Conservation (phyloP, 2,113 vertebrate genomes). For the Tauraco erythrolophus region DNA sequence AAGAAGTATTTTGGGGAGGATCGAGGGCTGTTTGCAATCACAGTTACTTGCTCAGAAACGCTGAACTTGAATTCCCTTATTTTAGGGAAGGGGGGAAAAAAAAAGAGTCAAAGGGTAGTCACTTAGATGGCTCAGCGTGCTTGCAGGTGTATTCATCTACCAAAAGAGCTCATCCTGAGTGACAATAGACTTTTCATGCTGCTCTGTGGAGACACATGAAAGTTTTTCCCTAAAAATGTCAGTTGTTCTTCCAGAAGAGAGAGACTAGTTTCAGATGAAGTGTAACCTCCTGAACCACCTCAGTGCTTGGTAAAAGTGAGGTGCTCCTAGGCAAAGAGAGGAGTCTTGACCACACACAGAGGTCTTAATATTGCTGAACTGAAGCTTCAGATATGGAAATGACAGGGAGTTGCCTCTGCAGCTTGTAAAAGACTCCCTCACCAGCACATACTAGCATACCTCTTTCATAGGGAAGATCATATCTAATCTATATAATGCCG, state of each 20-base stretch:
- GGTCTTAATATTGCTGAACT: not conserved
- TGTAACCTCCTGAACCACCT: too few relatives aligned
- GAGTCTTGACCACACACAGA: not conserved
- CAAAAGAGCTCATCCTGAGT: not conserved
- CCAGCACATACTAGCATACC: accelerated
- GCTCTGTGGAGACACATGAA: accelerated
- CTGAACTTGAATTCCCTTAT: not conserved
- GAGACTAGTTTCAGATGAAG: not conserved
- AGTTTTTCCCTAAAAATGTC: not conserved
- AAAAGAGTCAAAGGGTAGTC: not conserved
- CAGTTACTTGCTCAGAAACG: not conserved
- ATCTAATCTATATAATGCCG: not conserved
- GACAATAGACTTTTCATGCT: not conserved
- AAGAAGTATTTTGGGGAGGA: not conserved
- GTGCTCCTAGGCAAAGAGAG: not conserved
- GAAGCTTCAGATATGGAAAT: not conserved
- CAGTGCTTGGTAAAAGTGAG: accelerated
- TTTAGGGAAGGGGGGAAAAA: accelerated
- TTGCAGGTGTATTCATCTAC: not conserved
- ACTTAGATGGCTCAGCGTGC: accelerated
- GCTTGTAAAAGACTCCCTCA: not conserved
- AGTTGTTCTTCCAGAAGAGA: not conserved
- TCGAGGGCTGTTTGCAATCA: not conserved
- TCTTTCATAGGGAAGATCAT: not conserved
- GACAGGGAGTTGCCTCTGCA: not conserved